These are phyloP conservation scores for Lepilemur septentrionalis DNA, from an alignment of 2,797 vertebrate genomes.

Conservation along the genomic window DNA sequence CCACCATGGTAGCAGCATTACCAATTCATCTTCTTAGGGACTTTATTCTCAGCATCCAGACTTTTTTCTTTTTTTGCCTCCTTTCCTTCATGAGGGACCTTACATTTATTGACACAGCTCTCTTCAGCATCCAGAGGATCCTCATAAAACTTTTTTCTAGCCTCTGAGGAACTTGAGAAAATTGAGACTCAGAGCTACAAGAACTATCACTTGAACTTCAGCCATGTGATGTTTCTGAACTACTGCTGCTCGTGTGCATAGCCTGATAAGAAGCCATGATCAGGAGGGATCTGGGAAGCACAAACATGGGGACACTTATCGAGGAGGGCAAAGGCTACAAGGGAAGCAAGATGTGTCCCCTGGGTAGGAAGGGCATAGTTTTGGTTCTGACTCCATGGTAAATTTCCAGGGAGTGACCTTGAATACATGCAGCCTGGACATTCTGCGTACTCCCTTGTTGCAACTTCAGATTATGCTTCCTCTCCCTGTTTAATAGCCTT, in stretches of 20 bases:
- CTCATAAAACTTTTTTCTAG: neutral
- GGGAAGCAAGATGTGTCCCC: slow-evolving; percentile 35
- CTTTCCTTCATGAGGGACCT: neutral
- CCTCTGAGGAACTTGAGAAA: neutral
- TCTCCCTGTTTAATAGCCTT: neutral
- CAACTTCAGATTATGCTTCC: neutral
- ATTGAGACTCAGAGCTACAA: neutral
- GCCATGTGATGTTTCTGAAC: neutral
- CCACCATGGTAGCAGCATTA: neutral
- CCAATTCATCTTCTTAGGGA: neutral
- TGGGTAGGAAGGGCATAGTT: neutral
- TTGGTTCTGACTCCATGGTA: neutral
- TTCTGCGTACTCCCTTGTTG: neutral
- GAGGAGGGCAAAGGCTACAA: slow-evolving; percentile 15
- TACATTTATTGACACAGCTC: neutral
- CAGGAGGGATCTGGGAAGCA: neutral
- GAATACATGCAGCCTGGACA: neutral
- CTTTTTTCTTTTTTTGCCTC: neutral
- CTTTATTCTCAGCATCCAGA: neutral
- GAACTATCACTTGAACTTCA: slow-evolving; percentile 23
- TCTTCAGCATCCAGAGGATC: neutral
- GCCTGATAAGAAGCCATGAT: neutral
- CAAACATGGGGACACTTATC: neutral
- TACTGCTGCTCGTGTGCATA: neutral
- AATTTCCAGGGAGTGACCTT: neutral